phyloP scores from a whole-genome alignment of 2,888 invertebrate genomes.

The Drosophila mettleri region DNA sequence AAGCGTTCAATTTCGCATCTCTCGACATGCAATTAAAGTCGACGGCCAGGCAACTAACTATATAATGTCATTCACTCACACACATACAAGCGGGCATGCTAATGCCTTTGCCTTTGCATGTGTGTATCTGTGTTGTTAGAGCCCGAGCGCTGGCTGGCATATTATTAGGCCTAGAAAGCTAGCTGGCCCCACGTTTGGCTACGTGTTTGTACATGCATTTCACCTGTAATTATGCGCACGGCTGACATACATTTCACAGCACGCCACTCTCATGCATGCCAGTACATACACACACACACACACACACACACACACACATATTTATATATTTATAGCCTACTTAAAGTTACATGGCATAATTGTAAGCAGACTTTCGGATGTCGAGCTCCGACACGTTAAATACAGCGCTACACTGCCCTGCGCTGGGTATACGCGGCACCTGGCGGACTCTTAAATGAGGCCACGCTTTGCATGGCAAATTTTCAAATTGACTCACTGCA shows the following conservation, averaged over 20 bases:
- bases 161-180: constrained; percentile 35
- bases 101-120: not conserved
- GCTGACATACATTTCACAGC: constrained; percentile 62
- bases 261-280: constrained; percentile 33
- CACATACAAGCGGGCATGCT: not conserved
- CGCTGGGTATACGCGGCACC: constrained; percentile 1
- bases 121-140: constrained; percentile 1
- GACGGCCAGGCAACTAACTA: not conserved
- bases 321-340: constrained; percentile 74
- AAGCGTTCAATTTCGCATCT: constrained; percentile 48
- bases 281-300: constrained; percentile 18
- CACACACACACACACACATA: constrained; percentile 11
- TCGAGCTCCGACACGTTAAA: constrained; percentile 29
- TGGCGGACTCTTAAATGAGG: not conserved
- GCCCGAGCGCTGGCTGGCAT: constrained; percentile 26
- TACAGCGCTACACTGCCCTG: constrained; percentile 2
- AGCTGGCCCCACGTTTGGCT: constrained; percentile 17
- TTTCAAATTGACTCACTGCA: constrained; percentile 1
- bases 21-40: constrained; percentile 61
- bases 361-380: constrained; percentile 43
- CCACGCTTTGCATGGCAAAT: not conserved
- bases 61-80: not conserved
- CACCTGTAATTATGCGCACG: constrained; percentile 76
- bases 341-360: constrained; percentile 52
- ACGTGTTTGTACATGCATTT: constrained; percentile 66